Base-by-base conservation (phyloP, 2,888 invertebrate species). In the Agrochola lychnidis region DNA sequence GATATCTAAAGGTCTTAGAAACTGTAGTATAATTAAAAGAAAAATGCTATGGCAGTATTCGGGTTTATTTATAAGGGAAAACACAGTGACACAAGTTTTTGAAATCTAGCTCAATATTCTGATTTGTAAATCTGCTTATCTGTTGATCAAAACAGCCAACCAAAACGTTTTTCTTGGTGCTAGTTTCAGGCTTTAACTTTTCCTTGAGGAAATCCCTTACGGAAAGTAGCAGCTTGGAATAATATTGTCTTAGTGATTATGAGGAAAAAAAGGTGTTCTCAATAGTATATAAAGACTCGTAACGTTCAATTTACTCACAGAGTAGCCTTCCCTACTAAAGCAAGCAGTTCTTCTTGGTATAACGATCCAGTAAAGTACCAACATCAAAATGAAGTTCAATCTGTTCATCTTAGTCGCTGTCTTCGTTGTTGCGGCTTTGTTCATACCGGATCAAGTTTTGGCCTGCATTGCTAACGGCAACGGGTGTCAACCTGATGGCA, bases 341-440 rank as follows among this genome's bases (percentile, higher is more conserved):
- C 66, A 30, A 48, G 25, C 67, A 1, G 22, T 67, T 9, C n/a
- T 67, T 36, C 64, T 45, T 64, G 22, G 14, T 9, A 30, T 30
- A 53, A 53, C 30, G 7, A 22, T 14, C 14, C 51, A 14, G 30
- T 9, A 30, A 67, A 53, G 14, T 30, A 30, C 22, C 53, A 56
- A 56, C 1, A 16, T 61, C 61, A 68, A 61, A 6, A 68, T 68
- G 68, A 61, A 68, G 3, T 68, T 61, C 61, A 68, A n/a, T 4
- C 61, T 68, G 36, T 61, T 68, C 68, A n/a, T 68, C 61, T 36
- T 68, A 12, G 1, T 68, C n/a, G 68, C 68, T 40, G 12, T 68
- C 19, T 68, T 68, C 10, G 4, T 68, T 6, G 68, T 68, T 4
- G 68, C 68, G 4, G 68, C 68, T 6, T 40, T 68, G n/a, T 68